phyloP scores from a whole-genome alignment of 2,797 vertebrate genomes.

The Epinephelus coioides region DNA sequence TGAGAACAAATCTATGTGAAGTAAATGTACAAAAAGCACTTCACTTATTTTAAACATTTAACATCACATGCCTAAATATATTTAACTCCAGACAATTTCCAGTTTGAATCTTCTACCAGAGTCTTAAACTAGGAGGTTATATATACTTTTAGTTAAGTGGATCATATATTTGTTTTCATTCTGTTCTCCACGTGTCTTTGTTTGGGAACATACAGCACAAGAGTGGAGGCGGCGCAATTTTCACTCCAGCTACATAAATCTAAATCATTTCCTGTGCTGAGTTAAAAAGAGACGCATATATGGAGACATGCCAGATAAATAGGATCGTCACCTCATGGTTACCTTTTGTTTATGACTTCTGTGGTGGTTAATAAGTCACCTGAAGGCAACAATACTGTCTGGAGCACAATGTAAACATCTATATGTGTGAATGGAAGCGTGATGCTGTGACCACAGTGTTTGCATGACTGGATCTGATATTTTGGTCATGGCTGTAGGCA shows the following conservation, averaged over 20 bases:
- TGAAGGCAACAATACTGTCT: slow-evolving; percentile 18
- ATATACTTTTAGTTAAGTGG: slow-evolving; percentile 41
- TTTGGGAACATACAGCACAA: slow-evolving; percentile 67
- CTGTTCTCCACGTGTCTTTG: slow-evolving; percentile 67
- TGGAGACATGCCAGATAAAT: slow-evolving; percentile 17
- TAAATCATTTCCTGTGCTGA: slow-evolving; percentile 38
- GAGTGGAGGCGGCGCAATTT: slow-evolving; percentile 44
- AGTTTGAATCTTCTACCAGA: slow-evolving; percentile 22
- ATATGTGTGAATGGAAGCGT: slow-evolving; percentile 67
- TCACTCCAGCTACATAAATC: slow-evolving; percentile 23
- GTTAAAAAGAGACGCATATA: slow-evolving; percentile 47
- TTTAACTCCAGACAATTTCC: slow-evolving; percentile 29
- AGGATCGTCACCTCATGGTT: neutral
- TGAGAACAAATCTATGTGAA: neutral
- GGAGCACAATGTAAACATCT: slow-evolving; percentile 67
- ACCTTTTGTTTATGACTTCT: slow-evolving; percentile 8
- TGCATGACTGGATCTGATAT: slow-evolving; percentile 82
- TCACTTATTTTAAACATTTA: neutral
- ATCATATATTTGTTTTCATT: slow-evolving; percentile 6
- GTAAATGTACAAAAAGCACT: slow-evolving; percentile 4
- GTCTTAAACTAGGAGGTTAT: slow-evolving; percentile 22
- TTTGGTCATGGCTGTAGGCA: slow-evolving; percentile 84
- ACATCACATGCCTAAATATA: slow-evolving; percentile 23
- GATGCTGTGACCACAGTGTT: slow-evolving; percentile 73
- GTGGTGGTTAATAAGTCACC: slow-evolving; percentile 17